phyloP scores from a whole-genome alignment of 2,888 invertebrate genomes.

The Copidosoma aretas region DNA sequence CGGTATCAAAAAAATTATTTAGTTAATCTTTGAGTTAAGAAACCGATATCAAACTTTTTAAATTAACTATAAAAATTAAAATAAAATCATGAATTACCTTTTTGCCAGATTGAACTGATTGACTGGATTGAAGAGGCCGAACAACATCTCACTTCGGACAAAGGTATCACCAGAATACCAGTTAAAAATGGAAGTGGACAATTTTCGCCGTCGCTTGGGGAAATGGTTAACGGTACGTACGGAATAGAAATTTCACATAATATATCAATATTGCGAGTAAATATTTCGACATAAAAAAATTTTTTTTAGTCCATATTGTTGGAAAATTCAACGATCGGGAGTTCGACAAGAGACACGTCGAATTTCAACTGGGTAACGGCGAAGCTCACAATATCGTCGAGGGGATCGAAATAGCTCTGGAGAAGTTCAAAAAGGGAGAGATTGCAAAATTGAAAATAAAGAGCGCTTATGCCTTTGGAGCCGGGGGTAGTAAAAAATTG shows the following conservation, averaged over 20 bases:
- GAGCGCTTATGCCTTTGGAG: constrained; percentile 78
- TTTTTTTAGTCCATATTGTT: constrained; percentile 73
- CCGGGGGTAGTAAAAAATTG: constrained; percentile 71
- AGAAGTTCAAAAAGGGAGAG: constrained; percentile 82
- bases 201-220: constrained; percentile 80
- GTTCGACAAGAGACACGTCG: constrained; percentile 84
- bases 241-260: no score
- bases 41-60: not conserved
- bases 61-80: constrained; percentile 19
- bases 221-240: constrained; percentile 77
- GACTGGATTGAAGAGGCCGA: constrained; percentile 89
- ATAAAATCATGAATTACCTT: constrained; percentile 35
- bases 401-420: constrained; percentile 83
- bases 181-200: constrained; percentile 75
- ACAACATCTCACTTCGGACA: constrained; percentile 89
- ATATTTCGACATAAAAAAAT: not conserved
- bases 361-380: constrained; percentile 88
- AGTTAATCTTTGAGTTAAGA: constrained; percentile 1
- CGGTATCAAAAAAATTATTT: no score
- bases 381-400: constrained; percentile 75
- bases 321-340: constrained; percentile 70
- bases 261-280: not conserved
- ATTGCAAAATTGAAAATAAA: constrained; percentile 76
- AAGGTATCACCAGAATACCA: constrained; percentile 78
- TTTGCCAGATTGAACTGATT: constrained; percentile 79